A percentile compares a stretch with the other conserved stretches of the same genome.
These are phyloP conservation scores for Geotrypetes seraphini DNA, from an alignment of 2,797 vertebrate genomes.

Conservation along the genomic window DNA sequence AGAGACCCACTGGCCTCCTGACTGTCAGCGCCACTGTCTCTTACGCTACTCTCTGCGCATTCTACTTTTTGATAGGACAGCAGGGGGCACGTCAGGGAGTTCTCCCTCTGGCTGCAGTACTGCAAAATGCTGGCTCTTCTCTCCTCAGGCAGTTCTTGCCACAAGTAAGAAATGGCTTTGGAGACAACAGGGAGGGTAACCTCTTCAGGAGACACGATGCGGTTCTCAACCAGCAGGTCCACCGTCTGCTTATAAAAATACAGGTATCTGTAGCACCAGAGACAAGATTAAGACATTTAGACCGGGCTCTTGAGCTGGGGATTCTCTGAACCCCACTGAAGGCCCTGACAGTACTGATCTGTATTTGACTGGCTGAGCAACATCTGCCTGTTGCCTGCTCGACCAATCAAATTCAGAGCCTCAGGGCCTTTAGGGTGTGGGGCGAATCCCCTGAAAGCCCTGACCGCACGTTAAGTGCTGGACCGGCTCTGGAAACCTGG, in stretches of 20 bases:
- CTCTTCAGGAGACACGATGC: constrained; percentile 45
- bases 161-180: constrained; percentile 60
- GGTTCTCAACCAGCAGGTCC: constrained; percentile 49
- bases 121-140: constrained; percentile 41
- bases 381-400: no score
- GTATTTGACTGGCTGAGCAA: no score
- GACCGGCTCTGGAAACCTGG: no score
- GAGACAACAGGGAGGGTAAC: constrained; percentile 53
- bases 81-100: constrained; percentile 12
- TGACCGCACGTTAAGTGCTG: no score
- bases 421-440: no score
- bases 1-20: constrained; percentile 52
- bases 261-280: constrained; percentile 60
- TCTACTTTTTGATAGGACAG: constrained; percentile 14
- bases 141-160: constrained; percentile 60
- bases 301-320: no score
- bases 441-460: no score
- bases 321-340: no score
- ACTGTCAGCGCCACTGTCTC: constrained; percentile 49
- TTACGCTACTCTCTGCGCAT: constrained; percentile 20
- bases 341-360: no score
- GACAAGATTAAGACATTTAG: no score
- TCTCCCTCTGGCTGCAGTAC: constrained; percentile 33
- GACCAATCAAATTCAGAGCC: no score
- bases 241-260: constrained; percentile 65